These are phyloP conservation scores for Suncus etruscus DNA, from an alignment of 2,113 vertebrate genomes.

Conservation along the genomic window DNA sequence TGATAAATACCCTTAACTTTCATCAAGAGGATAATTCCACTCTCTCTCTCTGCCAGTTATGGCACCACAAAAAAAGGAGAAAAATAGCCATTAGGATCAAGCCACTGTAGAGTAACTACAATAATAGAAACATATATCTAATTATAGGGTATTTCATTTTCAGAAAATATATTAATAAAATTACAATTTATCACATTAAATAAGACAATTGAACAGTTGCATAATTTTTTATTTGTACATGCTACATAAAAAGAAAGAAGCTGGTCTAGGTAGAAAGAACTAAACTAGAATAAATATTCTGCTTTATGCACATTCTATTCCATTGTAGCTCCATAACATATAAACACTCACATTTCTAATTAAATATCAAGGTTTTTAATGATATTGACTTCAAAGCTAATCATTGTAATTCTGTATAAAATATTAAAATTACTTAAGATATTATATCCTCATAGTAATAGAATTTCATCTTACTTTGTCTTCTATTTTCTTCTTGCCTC, in stretches of 20 bases:
- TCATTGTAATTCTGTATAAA: conserved; percentile 28
- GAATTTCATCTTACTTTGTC: conserved; percentile 2
- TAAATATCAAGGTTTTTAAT: background rate
- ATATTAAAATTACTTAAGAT: conserved; percentile 16
- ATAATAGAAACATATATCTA: background rate
- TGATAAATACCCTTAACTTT: background rate
- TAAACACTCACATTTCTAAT: background rate
- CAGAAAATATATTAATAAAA: background rate
- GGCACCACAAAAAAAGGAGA: background rate
- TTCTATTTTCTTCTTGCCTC: background rate
- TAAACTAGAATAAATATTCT: background rate
- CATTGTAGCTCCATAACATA: background rate
- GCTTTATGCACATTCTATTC: background rate
- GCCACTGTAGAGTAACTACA: background rate
- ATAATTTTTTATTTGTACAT: background rate
- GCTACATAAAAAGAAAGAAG: background rate
- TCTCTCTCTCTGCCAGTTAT: background rate
- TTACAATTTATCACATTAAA: background rate
- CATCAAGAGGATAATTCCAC: background rate
- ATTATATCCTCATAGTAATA: background rate
- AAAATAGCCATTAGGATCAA: background rate
- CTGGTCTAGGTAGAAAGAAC: background rate
- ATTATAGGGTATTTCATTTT: background rate
- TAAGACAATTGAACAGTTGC: background rate
- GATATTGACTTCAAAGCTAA: background rate